A percentile compares a stretch with the other conserved stretches of the same genome.
Conservation (phyloP, 2,888 invertebrate genomes). For the Dusona sp. region DNA sequence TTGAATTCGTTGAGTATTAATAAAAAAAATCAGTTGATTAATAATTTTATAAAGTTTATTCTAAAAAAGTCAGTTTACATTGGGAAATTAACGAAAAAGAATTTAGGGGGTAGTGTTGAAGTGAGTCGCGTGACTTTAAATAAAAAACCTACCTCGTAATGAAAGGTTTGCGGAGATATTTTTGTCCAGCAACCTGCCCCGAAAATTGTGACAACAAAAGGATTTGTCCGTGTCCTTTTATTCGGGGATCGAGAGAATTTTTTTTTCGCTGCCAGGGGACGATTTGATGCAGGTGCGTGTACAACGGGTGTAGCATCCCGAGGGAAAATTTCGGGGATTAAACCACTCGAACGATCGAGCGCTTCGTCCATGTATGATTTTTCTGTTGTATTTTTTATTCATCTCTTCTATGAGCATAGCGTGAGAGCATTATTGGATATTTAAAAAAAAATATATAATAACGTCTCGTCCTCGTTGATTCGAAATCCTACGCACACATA, state of each 20-base stretch:
- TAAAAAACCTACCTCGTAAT: neutral
- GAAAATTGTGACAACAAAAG: conserved; percentile 6
- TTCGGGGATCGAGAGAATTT: neutral
- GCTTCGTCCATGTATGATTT: conserved; percentile 1
- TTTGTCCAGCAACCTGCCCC: conserved; percentile 1
- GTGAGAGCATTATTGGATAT: conserved; percentile 50
- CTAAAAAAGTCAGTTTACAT: neutral
- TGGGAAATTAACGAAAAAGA: neutral
- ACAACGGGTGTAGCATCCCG: conserved; percentile 21
- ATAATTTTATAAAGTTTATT: neutral
- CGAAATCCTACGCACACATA: neutral
- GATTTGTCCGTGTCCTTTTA: neutral
- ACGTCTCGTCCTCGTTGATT: neutral
- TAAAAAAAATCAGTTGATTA: neutral
- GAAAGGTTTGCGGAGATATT: neutral
- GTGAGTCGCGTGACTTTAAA: neutral
- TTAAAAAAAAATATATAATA: conserved; percentile 4
- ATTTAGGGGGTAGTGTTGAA: neutral
- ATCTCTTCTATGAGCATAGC: conserved; percentile 3
- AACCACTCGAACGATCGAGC: conserved; percentile 7
- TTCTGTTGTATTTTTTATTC: neutral
- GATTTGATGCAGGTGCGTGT: conserved; percentile 35
- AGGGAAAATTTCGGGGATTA: neutral
- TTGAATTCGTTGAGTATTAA: neutral
- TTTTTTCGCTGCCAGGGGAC: neutral